Evolutionary conservation across 2,113 vertebrate species (phyloP), one percentile per base, ranked within the genome.

Genomic region (Halcyon senegalensis): DNA sequence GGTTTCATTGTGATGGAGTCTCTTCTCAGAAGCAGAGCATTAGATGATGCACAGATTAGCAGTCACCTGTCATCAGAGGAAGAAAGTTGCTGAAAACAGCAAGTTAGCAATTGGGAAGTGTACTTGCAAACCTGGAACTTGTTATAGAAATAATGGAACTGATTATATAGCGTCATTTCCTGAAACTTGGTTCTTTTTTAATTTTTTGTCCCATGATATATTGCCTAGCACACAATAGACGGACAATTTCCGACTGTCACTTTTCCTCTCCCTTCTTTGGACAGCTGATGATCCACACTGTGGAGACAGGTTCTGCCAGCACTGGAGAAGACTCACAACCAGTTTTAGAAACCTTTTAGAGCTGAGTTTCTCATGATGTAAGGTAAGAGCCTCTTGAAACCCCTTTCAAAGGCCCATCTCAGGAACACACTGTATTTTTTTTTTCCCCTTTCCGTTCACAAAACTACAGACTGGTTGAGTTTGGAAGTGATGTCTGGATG

Each of bases 81-180:
- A n/a, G 28, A 73, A 85, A 67, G 70, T 37, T 89, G 62, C 58
- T 83, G 59, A 37, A 95, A 87, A 53, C 44, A 83, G 56, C 72
- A 90, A n/a, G 75, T 2, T 74, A 58, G 63, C 44, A 68, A 64
- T 10, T 79, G 79, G 76, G 35, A 94, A 88, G 51, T 16, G 33
- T 55, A 72, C 53, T 93, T 77, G 64, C 56, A 93, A 86, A 81
- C 79, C 82, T 96, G 92, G 76, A 89, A 88, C 43, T 86, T 76
- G 31, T 80, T 91, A 70, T 25, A 80, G 59, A 86, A 72, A 33
- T 48, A 27, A 76, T 70, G 64, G 50, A 67, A 88, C 16, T 56
- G 76, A 90, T 96, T 86, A 63, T 56, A 48, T 19, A 23, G 23
- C 51, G 64, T 80, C 5, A 68, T 80, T 90, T 93, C 92, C 69